phyloP scores from a whole-genome alignment of 2,113 vertebrate genomes.

The Paraplagusia blochii region DNA sequence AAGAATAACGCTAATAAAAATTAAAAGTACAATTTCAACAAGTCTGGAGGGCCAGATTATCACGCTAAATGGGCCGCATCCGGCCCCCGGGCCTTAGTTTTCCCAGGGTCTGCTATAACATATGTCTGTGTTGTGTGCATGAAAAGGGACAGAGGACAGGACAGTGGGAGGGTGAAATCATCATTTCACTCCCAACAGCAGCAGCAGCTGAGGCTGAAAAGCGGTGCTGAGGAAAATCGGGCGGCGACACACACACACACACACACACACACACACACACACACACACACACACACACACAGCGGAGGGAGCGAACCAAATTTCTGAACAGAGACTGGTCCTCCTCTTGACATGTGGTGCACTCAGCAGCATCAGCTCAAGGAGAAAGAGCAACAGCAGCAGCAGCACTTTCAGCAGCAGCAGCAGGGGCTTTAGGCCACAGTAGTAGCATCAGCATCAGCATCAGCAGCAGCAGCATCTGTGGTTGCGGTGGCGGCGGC shows the following conservation, averaged over 20 bases:
- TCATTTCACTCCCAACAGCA: constrained; percentile 5
- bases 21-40: too few species aligned
- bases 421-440: background rate
- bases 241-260: constrained; percentile 13
- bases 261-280: constrained; percentile 15
- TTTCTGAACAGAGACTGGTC: constrained; percentile 36
- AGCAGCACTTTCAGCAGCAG: constrained; percentile 6
- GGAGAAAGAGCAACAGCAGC: background rate
- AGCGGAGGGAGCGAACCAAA: constrained; percentile 14
- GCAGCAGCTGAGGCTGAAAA: constrained; percentile 43
- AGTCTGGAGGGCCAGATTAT: too few species aligned
- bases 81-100: too few species aligned
- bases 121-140: constrained; percentile 26
- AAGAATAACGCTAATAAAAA: too few species aligned
- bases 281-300: constrained; percentile 15
- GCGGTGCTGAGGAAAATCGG: constrained; percentile 44
- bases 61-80: too few species aligned
- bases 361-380: constrained; percentile 31
- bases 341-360: constrained; percentile 64
- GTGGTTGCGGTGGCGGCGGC: background rate
- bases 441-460: constrained; percentile 12
- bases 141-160: constrained; percentile 20
- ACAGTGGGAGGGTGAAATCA: constrained; percentile 12
- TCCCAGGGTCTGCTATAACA: too few species aligned
- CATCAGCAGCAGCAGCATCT: constrained; percentile 8